Conservation (phyloP, 2,888 invertebrate genomes). For the Leucozona laternaria region DNA sequence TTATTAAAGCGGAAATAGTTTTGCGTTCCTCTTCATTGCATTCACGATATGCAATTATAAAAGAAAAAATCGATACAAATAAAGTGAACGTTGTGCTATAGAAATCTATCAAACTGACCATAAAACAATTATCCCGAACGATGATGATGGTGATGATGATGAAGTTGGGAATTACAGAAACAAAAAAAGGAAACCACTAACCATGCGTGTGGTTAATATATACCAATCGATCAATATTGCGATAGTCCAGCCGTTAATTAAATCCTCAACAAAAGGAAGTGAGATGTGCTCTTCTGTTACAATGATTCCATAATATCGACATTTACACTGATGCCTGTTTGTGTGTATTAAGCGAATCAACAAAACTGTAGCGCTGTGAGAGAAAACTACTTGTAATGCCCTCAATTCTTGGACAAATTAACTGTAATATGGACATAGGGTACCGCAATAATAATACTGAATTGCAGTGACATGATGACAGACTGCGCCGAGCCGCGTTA, state of each 20-base stretch:
- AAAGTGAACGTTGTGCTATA: background rate
- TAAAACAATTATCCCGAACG: conserved; percentile 9
- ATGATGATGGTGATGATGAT: background rate
- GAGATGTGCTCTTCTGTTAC: conserved; percentile 6
- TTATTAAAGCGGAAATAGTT: conserved; percentile 11
- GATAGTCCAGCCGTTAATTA: conserved; percentile 10
- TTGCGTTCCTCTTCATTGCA: conserved; percentile 27
- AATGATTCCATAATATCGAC: conserved; percentile 3
- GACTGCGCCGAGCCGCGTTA: background rate
- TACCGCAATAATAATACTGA: conserved; percentile 34
- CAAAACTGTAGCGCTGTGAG: background rate
- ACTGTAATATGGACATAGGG: conserved; percentile 16
- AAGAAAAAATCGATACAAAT: background rate
- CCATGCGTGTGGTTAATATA: conserved; percentile 12
- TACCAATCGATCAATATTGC: conserved; percentile 17
- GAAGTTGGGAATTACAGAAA: background rate
- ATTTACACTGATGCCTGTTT: background rate
- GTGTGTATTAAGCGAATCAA: background rate
- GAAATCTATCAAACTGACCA: background rate
- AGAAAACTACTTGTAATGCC: conserved; percentile 1
- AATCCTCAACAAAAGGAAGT: conserved; percentile 35
- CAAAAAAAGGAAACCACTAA: conserved; percentile 10
- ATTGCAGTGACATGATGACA: conserved; percentile 44
- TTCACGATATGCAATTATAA: background rate
- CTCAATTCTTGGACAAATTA: conserved; percentile 17